Conservation (phyloP, 2,797 vertebrate genomes). For the Halcyon leucocephala region DNA sequence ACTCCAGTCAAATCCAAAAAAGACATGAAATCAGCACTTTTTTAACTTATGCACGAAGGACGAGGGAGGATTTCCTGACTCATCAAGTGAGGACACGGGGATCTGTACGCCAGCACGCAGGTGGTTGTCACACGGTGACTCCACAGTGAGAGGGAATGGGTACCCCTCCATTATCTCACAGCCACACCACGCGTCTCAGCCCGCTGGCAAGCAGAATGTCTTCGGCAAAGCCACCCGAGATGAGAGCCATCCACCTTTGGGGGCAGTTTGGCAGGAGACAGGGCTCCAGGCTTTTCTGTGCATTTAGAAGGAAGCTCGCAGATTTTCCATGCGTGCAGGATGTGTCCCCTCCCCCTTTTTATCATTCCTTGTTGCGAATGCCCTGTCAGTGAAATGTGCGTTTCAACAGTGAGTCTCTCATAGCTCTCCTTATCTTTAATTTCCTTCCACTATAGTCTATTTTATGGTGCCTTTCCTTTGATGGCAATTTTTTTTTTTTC, state of each 20-base stretch:
- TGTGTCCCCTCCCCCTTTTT: conserved; percentile 18
- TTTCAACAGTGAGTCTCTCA: conserved; percentile 28
- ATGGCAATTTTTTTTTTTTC: background rate
- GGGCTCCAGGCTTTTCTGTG: background rate
- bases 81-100: background rate
- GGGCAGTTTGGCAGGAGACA: background rate
- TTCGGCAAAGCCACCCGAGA: fast-evolving
- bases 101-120: background rate
- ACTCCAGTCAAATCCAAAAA: background rate
- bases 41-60: background rate
- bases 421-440: conserved; percentile 65
- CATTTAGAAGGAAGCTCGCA: background rate
- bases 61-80: background rate
- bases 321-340: background rate
- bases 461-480: background rate
- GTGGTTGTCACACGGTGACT: background rate
- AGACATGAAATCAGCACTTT: conserved; percentile 33
- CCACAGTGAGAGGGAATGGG: fast-evolving
- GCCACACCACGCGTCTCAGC: fast-evolving
- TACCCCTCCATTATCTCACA: background rate
- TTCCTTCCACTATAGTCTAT: conserved; percentile 46
- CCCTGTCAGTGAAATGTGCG: conserved; percentile 12
- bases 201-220: background rate
- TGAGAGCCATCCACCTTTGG: background rate
- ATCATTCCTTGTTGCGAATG: background rate